Conservation (phyloP, 2,113 vertebrate genomes). For the human region GRCh38 chr9:14917501-14918000, state of each 20-base stretch:
- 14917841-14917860: background rate
- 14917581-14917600: background rate
- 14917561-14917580: background rate
- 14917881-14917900: too few relatives aligned
- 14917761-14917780: background rate
- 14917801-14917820: background rate
- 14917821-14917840: too few relatives aligned
- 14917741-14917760: background rate
- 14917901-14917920: background rate
- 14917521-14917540: background rate
- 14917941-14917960: background rate
- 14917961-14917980: background rate
- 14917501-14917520: background rate
- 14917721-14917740: background rate
- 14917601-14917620: background rate
- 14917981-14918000: background rate
- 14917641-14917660: too few relatives aligned
- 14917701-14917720: background rate
- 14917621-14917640: too few relatives aligned
- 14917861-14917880: background rate
- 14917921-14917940: background rate
- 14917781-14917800: background rate
- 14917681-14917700: background rate
- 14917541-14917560: too few relatives aligned
- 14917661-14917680: background rate